Evolutionary conservation across 1,140 invertebrate genomes (phyloP), one percentile per base, ranked within the genome.

Genomic region (Rhizoglyphus robini): DNA sequence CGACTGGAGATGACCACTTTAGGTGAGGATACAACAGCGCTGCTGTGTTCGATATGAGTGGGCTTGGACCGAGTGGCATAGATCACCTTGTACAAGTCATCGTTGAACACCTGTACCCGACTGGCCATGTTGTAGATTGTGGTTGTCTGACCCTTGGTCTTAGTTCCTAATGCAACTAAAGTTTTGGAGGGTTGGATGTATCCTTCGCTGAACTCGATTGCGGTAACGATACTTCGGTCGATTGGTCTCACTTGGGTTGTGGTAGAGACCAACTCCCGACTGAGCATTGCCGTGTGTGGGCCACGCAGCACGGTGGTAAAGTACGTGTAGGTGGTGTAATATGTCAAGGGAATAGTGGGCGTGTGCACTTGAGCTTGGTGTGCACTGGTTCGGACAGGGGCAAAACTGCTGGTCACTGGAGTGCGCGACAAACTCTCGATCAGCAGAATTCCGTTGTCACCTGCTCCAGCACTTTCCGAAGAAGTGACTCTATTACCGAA

Each of bases 241-340:
- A 69, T 47, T 32, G 67, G 46, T 58, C 64, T 23, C 5, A 62
- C 60, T 11, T 25, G n/a, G 18, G 25, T 30, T 4, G 57, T 25
- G 4, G 48, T 27, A 20, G 65, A 51, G 13, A 59, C 36, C 20
- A 48, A 57, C 47, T 70, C 68, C 15, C 63, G 51, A 18, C 31
- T 63, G 2, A 67, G 48, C 2, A 48, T 13, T 2, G 67, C 31
- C 15, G 68, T 69, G 41, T 69, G 68, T 38, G 25, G 62, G 27
- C 68, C 68, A 20, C 63, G 32, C 31, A 69, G 25, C 8, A 69
- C 68, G 15, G 68, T 69, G 8, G 68, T 69, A n/a, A 70, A 69
- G 38, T 69, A 69, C 15, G 68, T 69, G 49, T 62, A 69, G 27
- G 58, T 67, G n/a, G 68, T 69, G n/a, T 41, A 32, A 46, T 65